Base-by-base conservation (phyloP, 2,888 invertebrate genomes). In the Nomada flava region DNA sequence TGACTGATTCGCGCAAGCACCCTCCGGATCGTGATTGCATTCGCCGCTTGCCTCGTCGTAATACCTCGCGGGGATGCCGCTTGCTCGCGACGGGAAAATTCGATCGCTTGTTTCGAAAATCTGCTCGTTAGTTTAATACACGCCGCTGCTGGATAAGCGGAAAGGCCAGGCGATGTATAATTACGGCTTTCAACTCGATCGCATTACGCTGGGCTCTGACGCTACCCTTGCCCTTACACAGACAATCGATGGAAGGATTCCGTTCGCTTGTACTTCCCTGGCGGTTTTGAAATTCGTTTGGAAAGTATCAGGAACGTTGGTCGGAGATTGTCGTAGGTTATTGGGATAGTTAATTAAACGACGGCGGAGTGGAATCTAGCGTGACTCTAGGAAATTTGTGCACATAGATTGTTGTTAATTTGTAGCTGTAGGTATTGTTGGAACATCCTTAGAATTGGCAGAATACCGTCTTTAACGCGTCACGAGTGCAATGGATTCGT, bases 1-100 rank as follows among this genome's bases (percentile, higher is more conserved):
- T 79, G 86, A 86, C 78, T 84, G 82, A 75, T 75, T 83, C 72
- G 72, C 62, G 57, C 59, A 63, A 87, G 76, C 82, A 79, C 62
- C 71, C 64, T 47, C 67, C 74, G 63, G 82, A 13, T 85, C 82
- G 82, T 82, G 83, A 88, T 86, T 85, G 83, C 88, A 62, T 75
- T 81, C 63, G 36, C 36, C 5, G 36, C 5, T 52, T 64, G 71
- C 62, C 60, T 73, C 71, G 52, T 74, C 76, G 44, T 69, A 72
- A 75, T 76, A 67, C 76, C 76, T 65, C 44, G 53, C 68, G 59
- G 63, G 63, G 60, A 75, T 68, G 55, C 75, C 20, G 65, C 64
- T n/a, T 57, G 70, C 70, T 62, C 44, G 20, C 73, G 82, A 62
- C 79, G 60, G 57, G 78, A 83, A 75, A 82, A 83, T 83, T 79